Evolutionary conservation across 2,888 invertebrate species (phyloP).

Genomic region (Zele albiditarsus): DNA sequence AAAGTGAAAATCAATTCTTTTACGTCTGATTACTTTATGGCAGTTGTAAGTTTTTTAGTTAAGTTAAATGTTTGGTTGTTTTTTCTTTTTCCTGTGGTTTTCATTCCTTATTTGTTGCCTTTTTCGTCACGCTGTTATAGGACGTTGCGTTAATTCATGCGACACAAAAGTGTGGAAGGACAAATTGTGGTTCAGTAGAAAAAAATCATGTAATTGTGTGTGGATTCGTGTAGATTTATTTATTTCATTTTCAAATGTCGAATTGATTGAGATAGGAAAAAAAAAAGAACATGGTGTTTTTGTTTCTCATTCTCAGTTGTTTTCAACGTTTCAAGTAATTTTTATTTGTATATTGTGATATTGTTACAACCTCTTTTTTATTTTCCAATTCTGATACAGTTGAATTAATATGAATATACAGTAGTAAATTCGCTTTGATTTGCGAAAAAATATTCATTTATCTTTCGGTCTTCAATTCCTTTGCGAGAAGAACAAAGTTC

Average conservation of each 20-base stretch:
- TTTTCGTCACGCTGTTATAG: constrained; percentile 33
- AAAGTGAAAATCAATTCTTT: constrained; percentile 56
- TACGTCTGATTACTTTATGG: neutral
- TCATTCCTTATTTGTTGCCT: neutral
- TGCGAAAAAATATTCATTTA: too few relatives aligned
- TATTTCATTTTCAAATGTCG: neutral
- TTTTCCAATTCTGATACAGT: too few relatives aligned
- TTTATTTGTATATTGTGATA: too few relatives aligned
- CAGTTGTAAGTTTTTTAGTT: constrained; percentile 5
- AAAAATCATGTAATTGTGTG: constrained; percentile 7
- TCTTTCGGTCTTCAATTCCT: too few relatives aligned
- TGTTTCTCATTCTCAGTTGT: too few relatives aligned
- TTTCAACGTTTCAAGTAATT: too few relatives aligned
- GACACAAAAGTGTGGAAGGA: constrained; percentile 26
- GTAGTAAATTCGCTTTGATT: too few relatives aligned
- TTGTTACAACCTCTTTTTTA: too few relatives aligned
- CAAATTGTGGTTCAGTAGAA: constrained; percentile 15
- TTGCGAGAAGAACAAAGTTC: too few relatives aligned
- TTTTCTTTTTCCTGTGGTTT: neutral
- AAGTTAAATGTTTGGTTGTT: constrained; percentile 9
- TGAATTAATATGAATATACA: too few relatives aligned
- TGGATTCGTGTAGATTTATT: neutral
- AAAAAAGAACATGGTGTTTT: neutral
- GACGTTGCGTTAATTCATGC: constrained; percentile 30
- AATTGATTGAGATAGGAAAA: neutral